phyloP scores from a whole-genome alignment of 2,113 vertebrate genomes.

The Epinephelus cyanopodus region DNA sequence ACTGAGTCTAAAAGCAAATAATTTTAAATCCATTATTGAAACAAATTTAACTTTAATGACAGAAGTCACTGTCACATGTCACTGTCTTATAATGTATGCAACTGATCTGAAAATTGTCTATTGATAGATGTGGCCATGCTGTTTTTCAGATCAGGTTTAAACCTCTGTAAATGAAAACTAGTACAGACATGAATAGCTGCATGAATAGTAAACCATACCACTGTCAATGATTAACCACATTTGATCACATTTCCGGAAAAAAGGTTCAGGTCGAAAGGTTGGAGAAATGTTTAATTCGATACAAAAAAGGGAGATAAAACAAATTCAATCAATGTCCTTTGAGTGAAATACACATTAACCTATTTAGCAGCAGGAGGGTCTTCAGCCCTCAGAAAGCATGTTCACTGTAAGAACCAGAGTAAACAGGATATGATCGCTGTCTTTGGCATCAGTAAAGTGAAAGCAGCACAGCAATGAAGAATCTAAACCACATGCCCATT shows the following conservation, averaged over 20 bases:
- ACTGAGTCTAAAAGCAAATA: background rate
- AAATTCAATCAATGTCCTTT: background rate
- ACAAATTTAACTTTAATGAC: background rate
- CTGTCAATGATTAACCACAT: conserved; percentile 19
- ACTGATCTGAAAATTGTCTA: background rate
- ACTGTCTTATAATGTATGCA: background rate
- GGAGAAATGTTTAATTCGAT: background rate
- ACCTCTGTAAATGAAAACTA: background rate
- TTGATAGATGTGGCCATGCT: background rate
- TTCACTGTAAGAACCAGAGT: conserved; percentile 37
- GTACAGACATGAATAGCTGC: background rate
- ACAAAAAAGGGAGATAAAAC: background rate
- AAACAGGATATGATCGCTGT: conserved; percentile 70
- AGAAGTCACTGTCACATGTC: too few species aligned
- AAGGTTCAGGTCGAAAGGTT: background rate
- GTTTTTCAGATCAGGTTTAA: background rate
- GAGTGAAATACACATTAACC: conserved; percentile 39
- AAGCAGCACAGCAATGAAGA: conserved; percentile 36
- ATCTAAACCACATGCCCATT: conserved; percentile 17
- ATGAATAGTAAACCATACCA: background rate
- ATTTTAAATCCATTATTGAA: background rate
- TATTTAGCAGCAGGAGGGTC: conserved; percentile 34
- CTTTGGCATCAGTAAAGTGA: conserved; percentile 53
- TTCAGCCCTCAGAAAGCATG: conserved; percentile 25
- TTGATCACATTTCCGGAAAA: background rate